These are phyloP conservation scores for Phalloptychus januarius DNA, from an alignment of 2,797 vertebrate species.

Conservation along the genomic window DNA sequence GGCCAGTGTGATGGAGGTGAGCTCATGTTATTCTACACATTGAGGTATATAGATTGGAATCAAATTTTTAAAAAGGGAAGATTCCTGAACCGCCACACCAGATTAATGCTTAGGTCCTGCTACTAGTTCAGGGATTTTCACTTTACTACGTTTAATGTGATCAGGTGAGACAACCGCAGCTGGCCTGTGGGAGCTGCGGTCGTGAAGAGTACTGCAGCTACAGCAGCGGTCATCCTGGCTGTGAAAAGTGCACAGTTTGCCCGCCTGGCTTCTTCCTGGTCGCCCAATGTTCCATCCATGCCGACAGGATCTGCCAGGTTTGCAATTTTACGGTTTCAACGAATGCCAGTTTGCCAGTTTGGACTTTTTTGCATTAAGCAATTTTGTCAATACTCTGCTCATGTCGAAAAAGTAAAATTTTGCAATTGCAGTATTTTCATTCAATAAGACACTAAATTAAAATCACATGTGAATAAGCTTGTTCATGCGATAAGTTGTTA, in stretches of 20 bases:
- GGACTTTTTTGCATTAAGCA: background rate
- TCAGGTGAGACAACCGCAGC: conserved; percentile 71
- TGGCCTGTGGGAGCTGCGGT: conserved; percentile 82
- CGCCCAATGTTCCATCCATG: conserved; percentile 85
- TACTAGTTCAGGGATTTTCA: background rate
- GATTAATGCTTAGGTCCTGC: background rate
- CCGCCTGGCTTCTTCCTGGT: conserved; percentile 89
- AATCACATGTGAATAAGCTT: no score
- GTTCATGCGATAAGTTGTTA: no score
- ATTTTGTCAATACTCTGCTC: no score
- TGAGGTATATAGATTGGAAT: background rate
- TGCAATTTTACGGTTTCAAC: background rate
- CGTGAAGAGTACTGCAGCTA: conserved; percentile 83
- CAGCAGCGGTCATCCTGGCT: conserved; percentile 73
- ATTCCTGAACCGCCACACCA: background rate
- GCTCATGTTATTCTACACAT: conserved; percentile 2
- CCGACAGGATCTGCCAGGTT: conserved; percentile 91
- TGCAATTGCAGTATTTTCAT: no score
- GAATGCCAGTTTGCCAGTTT: background rate
- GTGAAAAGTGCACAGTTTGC: conserved; percentile 88
- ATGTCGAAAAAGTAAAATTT: no score
- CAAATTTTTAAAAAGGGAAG: background rate
- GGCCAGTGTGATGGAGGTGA: conserved; percentile 84
- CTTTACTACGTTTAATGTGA: background rate
- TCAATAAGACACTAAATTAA: no score